Evolutionary conservation across 2,113 vertebrate genomes (phyloP).

Genomic region (Xenopus laevis): DNA sequence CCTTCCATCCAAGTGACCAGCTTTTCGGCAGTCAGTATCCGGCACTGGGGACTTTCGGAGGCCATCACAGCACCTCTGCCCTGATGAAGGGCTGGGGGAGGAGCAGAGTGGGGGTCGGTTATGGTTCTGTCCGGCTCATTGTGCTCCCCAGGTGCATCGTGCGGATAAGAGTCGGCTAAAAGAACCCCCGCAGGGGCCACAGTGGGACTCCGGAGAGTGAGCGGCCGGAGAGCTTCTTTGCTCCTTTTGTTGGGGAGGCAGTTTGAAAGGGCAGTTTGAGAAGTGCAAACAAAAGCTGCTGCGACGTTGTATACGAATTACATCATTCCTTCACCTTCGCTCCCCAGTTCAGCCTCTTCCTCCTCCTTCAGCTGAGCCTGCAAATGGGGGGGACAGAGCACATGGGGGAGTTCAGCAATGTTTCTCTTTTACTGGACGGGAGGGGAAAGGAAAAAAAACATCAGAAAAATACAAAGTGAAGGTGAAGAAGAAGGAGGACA

Average conservation of each 20-base stretch:
- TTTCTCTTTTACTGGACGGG: not conserved
- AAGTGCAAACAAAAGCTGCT: slow-evolving; percentile 65
- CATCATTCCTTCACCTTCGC: slow-evolving; percentile 73
- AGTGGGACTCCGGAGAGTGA: not conserved
- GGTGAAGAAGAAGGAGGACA: slow-evolving; percentile 45
- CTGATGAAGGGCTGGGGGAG: slow-evolving; percentile 62
- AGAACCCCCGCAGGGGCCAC: not conserved
- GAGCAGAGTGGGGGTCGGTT: slow-evolving; percentile 71
- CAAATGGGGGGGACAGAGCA: not conserved
- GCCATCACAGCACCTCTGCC: slow-evolving; percentile 65
- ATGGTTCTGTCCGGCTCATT: slow-evolving; percentile 77
- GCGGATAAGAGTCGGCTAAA: slow-evolving; percentile 63
- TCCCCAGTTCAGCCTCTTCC: slow-evolving; percentile 32
- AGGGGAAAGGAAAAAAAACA: not conserved
- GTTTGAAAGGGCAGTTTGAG: slow-evolving; percentile 60
- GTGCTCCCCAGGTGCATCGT: slow-evolving; percentile 53
- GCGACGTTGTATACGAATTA: slow-evolving; percentile 64
- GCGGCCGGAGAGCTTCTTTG: slow-evolving; percentile 49
- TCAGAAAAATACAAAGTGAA: not conserved
- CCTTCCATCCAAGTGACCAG: slow-evolving; percentile 88
- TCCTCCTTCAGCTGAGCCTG: slow-evolving; percentile 38
- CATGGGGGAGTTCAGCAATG: not conserved
- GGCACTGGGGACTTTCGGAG: slow-evolving; percentile 63
- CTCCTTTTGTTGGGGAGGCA: slow-evolving; percentile 60
- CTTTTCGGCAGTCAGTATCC: slow-evolving; percentile 71